phyloP scores from a whole-genome alignment of 2,113 vertebrate species.

The Paracanthobrama guichenoti region DNA sequence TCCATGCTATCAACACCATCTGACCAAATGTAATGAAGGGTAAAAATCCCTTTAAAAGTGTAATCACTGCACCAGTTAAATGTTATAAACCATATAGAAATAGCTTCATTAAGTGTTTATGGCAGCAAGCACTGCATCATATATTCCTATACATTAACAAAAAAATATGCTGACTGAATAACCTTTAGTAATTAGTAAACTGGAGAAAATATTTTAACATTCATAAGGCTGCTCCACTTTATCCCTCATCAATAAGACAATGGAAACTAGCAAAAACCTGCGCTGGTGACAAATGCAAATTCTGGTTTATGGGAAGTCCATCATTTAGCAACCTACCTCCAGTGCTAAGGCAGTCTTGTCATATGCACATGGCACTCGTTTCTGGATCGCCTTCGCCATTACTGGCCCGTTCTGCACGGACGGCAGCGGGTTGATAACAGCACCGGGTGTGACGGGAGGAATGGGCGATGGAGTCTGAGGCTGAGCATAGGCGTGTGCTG shows the following conservation, averaged over 20 bases:
- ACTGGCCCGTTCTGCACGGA: constrained; percentile 95
- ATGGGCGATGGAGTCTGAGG: constrained; percentile 87
- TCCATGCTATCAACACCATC: constrained; percentile 11
- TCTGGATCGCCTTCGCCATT: constrained; percentile 96
- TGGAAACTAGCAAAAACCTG: background rate
- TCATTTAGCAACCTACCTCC: constrained; percentile 79
- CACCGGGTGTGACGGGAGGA: constrained; percentile 81
- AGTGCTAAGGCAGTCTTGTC: constrained; percentile 96
- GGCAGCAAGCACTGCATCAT: background rate
- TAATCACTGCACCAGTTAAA: background rate
- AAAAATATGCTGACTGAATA: background rate
- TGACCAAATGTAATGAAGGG: constrained; percentile 7
- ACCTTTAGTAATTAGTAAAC: background rate
- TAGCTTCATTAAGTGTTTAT: background rate
- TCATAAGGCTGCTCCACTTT: background rate
- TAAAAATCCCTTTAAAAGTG: background rate
- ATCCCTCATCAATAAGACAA: background rate
- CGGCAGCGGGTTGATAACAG: constrained; percentile 85
- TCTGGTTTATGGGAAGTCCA: background rate
- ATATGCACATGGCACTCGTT: constrained; percentile 96
- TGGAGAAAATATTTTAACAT: background rate
- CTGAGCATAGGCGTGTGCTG: constrained; percentile 95
- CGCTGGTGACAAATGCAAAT: background rate
- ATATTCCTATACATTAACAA: background rate
- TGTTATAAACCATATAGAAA: background rate